These are phyloP conservation scores for Macaria liturata DNA, from an alignment of 2,888 invertebrate genomes.

Conservation along the genomic window DNA sequence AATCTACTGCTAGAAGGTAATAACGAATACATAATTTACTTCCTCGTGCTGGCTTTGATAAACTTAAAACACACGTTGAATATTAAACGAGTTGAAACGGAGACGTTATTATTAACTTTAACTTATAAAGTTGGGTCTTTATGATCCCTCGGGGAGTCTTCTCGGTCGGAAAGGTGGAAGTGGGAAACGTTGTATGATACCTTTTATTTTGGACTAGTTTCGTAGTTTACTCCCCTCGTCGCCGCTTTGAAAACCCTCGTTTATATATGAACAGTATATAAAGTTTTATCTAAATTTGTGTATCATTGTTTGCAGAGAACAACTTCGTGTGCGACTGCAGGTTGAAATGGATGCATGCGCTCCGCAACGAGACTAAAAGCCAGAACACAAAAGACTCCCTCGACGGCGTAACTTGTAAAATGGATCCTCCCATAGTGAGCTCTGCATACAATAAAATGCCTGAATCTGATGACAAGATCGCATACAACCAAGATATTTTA, in stretches of 20 bases:
- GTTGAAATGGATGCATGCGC: slow-evolving; percentile 89
- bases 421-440: slow-evolving; percentile 80
- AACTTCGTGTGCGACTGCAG: slow-evolving; percentile 93
- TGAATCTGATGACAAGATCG: slow-evolving; percentile 56
- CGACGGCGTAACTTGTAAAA: slow-evolving; percentile 88
- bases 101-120: slow-evolving; percentile 66
- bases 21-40: slow-evolving; percentile 64
- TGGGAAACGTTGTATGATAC: slow-evolving; percentile 49
- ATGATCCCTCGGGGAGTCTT: slow-evolving; percentile 66
- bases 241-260: slow-evolving; percentile 21
- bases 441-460: slow-evolving; percentile 77
- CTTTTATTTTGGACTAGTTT: slow-evolving; percentile 42
- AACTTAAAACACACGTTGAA: slow-evolving; percentile 72
- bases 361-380: slow-evolving; percentile 90
- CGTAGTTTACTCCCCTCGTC: slow-evolving; percentile 19
- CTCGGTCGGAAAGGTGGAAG: slow-evolving; percentile 44
- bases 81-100: slow-evolving; percentile 67
- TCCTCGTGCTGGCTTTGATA: slow-evolving; percentile 56
- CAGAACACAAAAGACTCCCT: slow-evolving; percentile 86
- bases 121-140: slow-evolving; percentile 68
- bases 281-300: slow-evolving; percentile 25
- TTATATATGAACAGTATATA: slow-evolving; percentile 21
- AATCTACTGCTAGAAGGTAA: slow-evolving; percentile 90
- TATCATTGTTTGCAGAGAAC: slow-evolving; percentile 86
- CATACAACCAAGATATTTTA: slow-evolving; percentile 65